Base-by-base conservation (phyloP, 2,113 vertebrate species). In the Esox niger region DNA sequence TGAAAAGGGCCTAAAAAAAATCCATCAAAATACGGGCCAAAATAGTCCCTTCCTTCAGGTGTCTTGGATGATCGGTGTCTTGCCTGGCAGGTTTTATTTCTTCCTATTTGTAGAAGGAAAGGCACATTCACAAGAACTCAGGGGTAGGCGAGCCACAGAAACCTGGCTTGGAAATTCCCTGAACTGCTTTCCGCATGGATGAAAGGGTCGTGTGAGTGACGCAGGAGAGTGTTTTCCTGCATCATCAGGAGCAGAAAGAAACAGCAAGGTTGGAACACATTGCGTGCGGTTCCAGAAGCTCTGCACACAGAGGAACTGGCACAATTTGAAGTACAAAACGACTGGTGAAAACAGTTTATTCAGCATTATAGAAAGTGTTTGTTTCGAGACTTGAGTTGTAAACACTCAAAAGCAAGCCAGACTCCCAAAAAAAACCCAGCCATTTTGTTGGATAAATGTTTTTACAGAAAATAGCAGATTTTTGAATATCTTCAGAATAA, bases 81-180 rank as follows among this genome's bases (percentile, higher is more conserved):
- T 38, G 21, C 20, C 59, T 62, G 31, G 2, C 71, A 66, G 25
- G 6, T 21, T 35, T 21, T 62, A 57, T 73, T 49, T 31, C 69
- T 56, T 67, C 23, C 60, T 38, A 62, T 62, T 62, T 21, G 29
- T 58, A 58, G 23, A 21, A 38, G 33, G 21, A 7, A 46, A 69
- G 32, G 46, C 52, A 63, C 61, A 47, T 46, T 65, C 75, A 71
- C 17, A 69, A 15, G 33, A 47, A 69, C 61, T 74, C 61, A 46
- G 56, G 65, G 9, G 6, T 64, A 43, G 11, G 47, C 55, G 58
- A 4, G 8, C 62, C 47, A 55, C 47, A 38, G 61, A 61, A 52
- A 21, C n/a, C 38, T 43, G 38, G 38, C 1, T 43, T 17, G 56
- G 1, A 25, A 43, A 57, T 63, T 73, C 58, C 43, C 67, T 66